Evolutionary conservation across 30 jellyfish, hydroid and myxozoan species (phyloP).

Genomic region (Aurelia sp.): DNA sequence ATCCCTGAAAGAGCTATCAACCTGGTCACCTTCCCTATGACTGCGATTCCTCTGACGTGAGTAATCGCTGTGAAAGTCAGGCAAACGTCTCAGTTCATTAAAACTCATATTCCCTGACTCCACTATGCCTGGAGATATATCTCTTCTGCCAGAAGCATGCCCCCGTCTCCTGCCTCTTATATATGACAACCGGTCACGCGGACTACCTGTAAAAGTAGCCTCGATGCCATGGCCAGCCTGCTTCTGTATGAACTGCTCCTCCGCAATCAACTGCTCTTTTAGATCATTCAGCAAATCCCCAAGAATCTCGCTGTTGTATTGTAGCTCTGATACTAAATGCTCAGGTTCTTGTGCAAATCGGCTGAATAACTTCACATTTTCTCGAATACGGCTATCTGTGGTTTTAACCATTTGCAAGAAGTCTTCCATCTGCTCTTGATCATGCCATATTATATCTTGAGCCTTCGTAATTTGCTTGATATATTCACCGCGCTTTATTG

Average conservation of each 20-base stretch:
- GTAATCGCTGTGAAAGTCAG: background rate
- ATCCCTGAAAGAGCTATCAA: background rate
- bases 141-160: background rate
- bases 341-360: constrained; percentile 54
- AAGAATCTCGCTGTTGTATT: constrained; percentile 40
- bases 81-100: background rate
- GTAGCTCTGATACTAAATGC: constrained; percentile 36
- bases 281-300: constrained; percentile 50
- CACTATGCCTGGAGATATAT: background rate
- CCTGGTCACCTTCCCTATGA: background rate
- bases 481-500: constrained; percentile 49
- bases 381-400: constrained; percentile 50
- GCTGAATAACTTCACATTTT: constrained; percentile 33
- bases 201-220: constrained; percentile 39
- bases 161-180: constrained; percentile 22
- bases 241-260: constrained; percentile 47
- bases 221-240: constrained; percentile 1
- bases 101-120: background rate
- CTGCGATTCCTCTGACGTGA: background rate
- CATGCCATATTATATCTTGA: constrained; percentile 57
- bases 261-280: constrained; percentile 67
- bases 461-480: constrained; percentile 46
- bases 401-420: constrained; percentile 31
- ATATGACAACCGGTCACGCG: constrained; percentile 55
- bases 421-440: constrained; percentile 56